Evolutionary conservation across 2,797 vertebrate species (phyloP), one percentile per base, ranked within the genome.

Genomic region (Crocodylus rhombifer): DNA sequence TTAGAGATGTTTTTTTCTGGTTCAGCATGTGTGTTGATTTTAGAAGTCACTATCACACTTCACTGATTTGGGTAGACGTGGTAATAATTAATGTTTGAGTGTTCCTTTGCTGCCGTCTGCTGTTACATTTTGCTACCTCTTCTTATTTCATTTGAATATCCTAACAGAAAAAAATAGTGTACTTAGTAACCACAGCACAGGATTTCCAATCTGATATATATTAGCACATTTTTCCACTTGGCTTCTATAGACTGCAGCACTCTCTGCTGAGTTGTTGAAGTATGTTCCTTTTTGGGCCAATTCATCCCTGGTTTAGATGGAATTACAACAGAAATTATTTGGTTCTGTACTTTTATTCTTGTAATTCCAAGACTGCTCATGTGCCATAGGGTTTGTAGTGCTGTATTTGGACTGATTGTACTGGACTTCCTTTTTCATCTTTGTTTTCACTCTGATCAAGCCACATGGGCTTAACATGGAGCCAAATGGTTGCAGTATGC

Each of bases 181-280:
- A 96, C 95, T 95, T 96, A 71, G 93, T 96, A 87, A 79, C 95
- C 92, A 96, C 95, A 93, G 95, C 86, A 97, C 95, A 94, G 88
- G 95, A 96, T 95, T 96, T 95, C 89, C 91, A 93, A 95, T 95
- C 92, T 96, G 92, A 77, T 92, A 36, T 51, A 51, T 93, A 96
- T 67, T 97, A 96, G 95, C 96, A 87, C 95, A 97, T 96, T 94
- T 97, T 97, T 93, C 91, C 95, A 86, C 94, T 95, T 96, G 94
- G 93, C 95, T 97, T 95, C 76, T 95, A 76, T 82, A 96, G 93
- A 93, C 95, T 96, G 89, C 88, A 84, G 95, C 77, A 78, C 88
- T 92, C 91, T 96, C 82, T 80, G 87, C 95, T 90, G 71, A 42
- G 91, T 86, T 93, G 94, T 93, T 85, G 94, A 97, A 95, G 96